Base-by-base conservation (phyloP, 2,888 invertebrate genomes). In the Nebria salina region DNA sequence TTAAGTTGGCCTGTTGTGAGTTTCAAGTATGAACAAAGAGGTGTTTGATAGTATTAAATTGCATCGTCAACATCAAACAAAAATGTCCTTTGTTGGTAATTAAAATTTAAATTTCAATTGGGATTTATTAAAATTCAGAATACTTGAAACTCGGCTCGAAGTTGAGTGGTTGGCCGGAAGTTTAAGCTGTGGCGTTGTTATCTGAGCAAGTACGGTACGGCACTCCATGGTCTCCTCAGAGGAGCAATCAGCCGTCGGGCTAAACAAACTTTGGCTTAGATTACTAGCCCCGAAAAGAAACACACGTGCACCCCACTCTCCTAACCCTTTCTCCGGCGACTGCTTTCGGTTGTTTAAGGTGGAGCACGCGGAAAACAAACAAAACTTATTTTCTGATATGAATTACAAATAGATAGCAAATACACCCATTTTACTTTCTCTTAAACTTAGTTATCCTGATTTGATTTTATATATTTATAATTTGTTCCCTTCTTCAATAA, bases 111-210 rank as follows among this genome's bases (percentile, higher is more conserved):
- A 76, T 68, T 76, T 66, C 76, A 76, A 76, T 76, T 76, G 76
- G 76, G 76, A 76, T 76, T 76, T 76, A 76, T 76, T 76, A 76
- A 76, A 76, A 76, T 76, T 76, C 76, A 66, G 76, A 76, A 76
- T 76, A 15, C 68, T 76, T 20, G 42, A 76, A 68, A 68, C 68
- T 76, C 68, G 66, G 42, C 41, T 42, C 54, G 43, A 72, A 25
- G 72, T 68, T 34, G 54, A 70, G 66, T 42, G 54, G 54, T 41
- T 15, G 34, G 66, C 65, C 34, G 34, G 13, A 66, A 15, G 41
- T 11, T 76, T 25, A 11, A 70, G 70, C 26, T 34, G 25, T 20
- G 70, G 70, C 11, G 70, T 26, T 25, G 70, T 70, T 70, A 70
- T 70, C 20, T 70, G 70, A 70, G 70, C 76, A 8, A 20, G 66